Evolutionary conservation across 1,140 invertebrate genomes (phyloP), one percentile per base, ranked within the genome.

Genomic region (Anoplolepis gracilipes): DNA sequence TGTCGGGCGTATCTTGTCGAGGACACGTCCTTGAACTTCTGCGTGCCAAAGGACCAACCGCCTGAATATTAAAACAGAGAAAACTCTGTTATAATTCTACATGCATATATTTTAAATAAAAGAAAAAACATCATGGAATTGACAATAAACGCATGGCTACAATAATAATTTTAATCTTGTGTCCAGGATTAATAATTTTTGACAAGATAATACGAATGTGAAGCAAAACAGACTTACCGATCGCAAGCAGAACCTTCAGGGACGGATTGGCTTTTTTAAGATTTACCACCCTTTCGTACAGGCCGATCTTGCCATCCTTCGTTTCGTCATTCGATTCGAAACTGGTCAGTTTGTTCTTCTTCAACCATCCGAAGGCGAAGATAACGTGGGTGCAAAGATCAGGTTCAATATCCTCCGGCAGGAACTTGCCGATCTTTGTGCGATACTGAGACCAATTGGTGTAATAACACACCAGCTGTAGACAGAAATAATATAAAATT

Each of bases 381-480:
- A 99, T 98, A 89, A 99, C 96, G 95, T 99, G 99, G 0, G 99
- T 99, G 94, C 99, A 99, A 6, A 99, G 96, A 94, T 98, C 97
- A 1, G 98, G 98, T 78, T 98, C 97, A 85, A 99, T 99, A 93
- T 99, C 98, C 95, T 99, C 99, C 0, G 99, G 99, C 46, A 97
- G 92, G 95, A 98, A 99, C 95, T 99, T 99, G 42, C 98, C 99
- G 78, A 98, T 95, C 93, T 99, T 99, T 0, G 97, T 97, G 73
- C 99, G 96, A 93, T 99, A 99, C 92, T 99, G 99, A 0, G 99
- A 98, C 99, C 99, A 99, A 95, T 99, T 99, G 25, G 98, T 99
- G 95, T 99, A 99, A 93, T 99, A 99, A 93, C 98, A 99, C 1
- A 99, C 98, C 76, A 99, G 95, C 96, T 98, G 73, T 62, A 25